Evolutionary conservation across 2,888 invertebrate genomes (phyloP).

Genomic region (Diaperis boleti): DNA sequence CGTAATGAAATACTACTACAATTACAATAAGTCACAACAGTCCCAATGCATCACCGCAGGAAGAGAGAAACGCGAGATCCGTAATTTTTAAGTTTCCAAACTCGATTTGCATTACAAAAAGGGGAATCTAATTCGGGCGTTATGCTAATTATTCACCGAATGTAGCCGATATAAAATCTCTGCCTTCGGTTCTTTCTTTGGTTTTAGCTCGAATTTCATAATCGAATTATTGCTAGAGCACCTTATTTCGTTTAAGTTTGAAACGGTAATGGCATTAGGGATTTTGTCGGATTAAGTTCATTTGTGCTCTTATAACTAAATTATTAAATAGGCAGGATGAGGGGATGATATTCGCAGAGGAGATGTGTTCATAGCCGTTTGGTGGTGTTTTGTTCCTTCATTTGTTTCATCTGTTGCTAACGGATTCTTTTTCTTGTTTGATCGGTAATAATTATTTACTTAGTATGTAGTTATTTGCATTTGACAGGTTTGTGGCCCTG

Average conservation of each 20-base stretch:
- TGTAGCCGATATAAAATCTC: constrained; percentile 42
- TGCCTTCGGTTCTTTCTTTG: constrained; percentile 34
- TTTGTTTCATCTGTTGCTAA: no score
- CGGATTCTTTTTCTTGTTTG: no score
- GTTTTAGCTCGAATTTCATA: constrained; percentile 46
- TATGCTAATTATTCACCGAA: constrained; percentile 40
- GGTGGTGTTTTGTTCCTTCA: no score
- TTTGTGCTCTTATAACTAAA: constrained; percentile 25
- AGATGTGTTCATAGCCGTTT: no score
- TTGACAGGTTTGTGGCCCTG: no score
- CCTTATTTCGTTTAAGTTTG: constrained; percentile 35
- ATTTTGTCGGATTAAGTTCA: constrained; percentile 30
- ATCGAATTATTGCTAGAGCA: constrained; percentile 41
- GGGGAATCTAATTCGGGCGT: constrained; percentile 45
- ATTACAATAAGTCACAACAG: no score
- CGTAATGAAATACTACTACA: no score
- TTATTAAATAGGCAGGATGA: no score
- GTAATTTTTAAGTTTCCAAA: constrained; percentile 35
- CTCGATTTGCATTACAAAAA: constrained; percentile 47
- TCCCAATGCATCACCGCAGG: no score
- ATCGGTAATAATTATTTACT: no score
- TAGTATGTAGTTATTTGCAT: no score
- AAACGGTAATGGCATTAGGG: constrained; percentile 35
- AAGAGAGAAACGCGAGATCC: constrained; percentile 25
- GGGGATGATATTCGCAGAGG: no score